Base-by-base conservation (phyloP, 1,140 invertebrate species). In the Apolygus lucorum region DNA sequence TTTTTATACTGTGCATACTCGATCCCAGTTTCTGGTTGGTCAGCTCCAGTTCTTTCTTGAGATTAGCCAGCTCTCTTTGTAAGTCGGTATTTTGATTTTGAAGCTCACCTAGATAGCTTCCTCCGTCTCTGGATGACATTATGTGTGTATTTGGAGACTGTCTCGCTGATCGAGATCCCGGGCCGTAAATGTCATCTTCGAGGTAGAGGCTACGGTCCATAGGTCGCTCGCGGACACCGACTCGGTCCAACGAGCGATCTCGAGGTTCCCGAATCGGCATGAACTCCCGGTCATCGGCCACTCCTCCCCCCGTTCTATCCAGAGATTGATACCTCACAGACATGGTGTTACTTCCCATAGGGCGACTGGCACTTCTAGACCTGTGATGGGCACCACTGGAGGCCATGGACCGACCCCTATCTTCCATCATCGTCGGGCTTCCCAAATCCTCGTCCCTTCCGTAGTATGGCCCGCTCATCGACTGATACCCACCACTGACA, bases 1-100 rank as follows among this genome's bases (percentile, higher is more conserved):
- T 98, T 82, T 99, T 99, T 78, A 99, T 99, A 80, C 93, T 96
- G 81, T 98, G 96, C 96, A 99, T 99, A 76, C 92, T 95, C 76
- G 96, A 98, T 76, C 94, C 95, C 71, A 99, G 84, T 80, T 99
- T 99, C 81, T 98, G 95, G 81, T 98, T 98, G 70, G 95, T 96
- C 72, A 96, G 83, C 81, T 99, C 95, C 73, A 98, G 85, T 77
- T 99, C 96, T 77, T 96, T 93, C 80, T 98, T 97, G 52, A 98
- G 83, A 78, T 93, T 93, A n/a, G 89, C 91, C 76, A 98, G 87
- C 80, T 99, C 96, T n/a, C 92, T 85, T 78, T 98, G 95, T 70
- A 98, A 84, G 78, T 98, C 95, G 74, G 90, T 90, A 79, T 98
- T 95, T 82, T 97, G 93, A 75, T 91, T 88, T 81, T 98, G 95